These are phyloP conservation scores for Turritopsis dohrnii DNA, from an alignment of 30 jellyfish, hydroid and myxozoan genomes.

Conservation along the genomic window DNA sequence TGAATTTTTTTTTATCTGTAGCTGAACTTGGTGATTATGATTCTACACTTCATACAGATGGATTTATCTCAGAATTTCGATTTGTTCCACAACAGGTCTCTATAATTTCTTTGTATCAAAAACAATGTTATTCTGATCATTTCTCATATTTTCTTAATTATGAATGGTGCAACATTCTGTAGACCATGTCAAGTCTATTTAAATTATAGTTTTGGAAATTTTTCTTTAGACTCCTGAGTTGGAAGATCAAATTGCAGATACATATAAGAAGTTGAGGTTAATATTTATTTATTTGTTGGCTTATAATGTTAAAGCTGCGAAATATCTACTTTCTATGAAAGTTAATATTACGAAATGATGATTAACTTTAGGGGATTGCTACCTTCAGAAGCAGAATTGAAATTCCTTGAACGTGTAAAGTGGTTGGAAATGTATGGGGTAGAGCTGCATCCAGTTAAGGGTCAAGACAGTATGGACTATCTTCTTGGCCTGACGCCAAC, in stretches of 20 bases:
- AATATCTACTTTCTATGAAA: too few relatives aligned
- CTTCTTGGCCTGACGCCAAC: conserved; percentile 98
- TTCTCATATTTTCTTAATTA: too few relatives aligned
- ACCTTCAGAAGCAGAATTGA: conserved; percentile 89
- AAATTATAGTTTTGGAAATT: too few relatives aligned
- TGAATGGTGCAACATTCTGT: too few relatives aligned
- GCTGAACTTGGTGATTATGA: conserved; percentile 99
- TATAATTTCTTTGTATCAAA: neutral
- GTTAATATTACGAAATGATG: too few relatives aligned
- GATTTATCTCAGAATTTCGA: conserved; percentile 85
- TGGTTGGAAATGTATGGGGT: conserved; percentile 99
- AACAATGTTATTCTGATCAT: neutral
- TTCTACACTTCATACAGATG: conserved; percentile 68
- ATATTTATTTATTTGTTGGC: too few relatives aligned
- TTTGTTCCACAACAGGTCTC: conserved; percentile 88
- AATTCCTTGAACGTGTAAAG: conserved; percentile 94
- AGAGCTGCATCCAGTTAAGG: conserved; percentile 96
- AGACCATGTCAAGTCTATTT: too few relatives aligned
- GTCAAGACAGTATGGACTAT: conserved; percentile 91
- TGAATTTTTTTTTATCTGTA: conserved; percentile 3
- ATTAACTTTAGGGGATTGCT: conserved; percentile 94
- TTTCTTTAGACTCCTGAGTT: conserved; percentile 53
- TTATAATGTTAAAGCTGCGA: too few relatives aligned
- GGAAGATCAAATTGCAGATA: conserved; percentile 72
- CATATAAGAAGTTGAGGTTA: conserved; percentile 74